These are phyloP conservation scores for Amphimallon solstitiale DNA, from an alignment of 2,888 invertebrate genomes.

Conservation along the genomic window DNA sequence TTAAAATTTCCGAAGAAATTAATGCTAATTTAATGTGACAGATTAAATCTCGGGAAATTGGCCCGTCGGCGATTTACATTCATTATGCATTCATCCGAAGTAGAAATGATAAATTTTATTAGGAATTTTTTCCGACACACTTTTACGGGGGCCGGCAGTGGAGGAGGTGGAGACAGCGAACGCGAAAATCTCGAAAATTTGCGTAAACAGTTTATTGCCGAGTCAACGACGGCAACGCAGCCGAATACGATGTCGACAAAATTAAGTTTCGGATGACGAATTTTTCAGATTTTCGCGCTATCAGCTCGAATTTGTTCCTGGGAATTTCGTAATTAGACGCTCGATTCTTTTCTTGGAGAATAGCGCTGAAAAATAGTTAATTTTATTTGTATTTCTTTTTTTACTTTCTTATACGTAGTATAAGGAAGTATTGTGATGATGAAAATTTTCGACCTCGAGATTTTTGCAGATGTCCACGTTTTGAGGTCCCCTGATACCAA, in stretches of 20 bases:
- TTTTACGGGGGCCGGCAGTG: background rate
- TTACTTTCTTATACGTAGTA: too few relatives aligned
- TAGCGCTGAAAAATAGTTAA: background rate
- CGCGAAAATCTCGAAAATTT: slow-evolving; percentile 6
- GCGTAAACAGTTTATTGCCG: slow-evolving; percentile 9
- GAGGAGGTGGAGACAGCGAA: background rate
- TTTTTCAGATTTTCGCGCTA: slow-evolving; percentile 8
- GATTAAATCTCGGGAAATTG: slow-evolving; percentile 35
- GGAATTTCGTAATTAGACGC: slow-evolving; percentile 3
- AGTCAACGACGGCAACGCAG: background rate
- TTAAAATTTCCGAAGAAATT: slow-evolving; percentile 38
- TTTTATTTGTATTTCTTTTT: too few relatives aligned
- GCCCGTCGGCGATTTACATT: slow-evolving; percentile 25
- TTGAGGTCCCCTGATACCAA: too few relatives aligned
- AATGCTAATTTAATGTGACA: slow-evolving; percentile 38
- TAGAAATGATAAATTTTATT: slow-evolving; percentile 35
- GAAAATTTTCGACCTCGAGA: too few relatives aligned
- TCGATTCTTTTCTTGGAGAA: background rate
- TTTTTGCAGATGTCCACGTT: too few relatives aligned
- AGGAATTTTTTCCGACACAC: slow-evolving; percentile 24
- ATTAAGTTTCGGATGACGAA: slow-evolving; percentile 16
- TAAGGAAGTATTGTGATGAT: too few relatives aligned
- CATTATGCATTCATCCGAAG: slow-evolving; percentile 35
- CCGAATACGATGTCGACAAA: background rate
- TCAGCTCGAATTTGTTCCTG: background rate